A percentile compares a stretch with the other conserved stretches of the same genome.
phyloP scores from a whole-genome alignment of 2,888 invertebrate species.

The Neelides folsomi region DNA sequence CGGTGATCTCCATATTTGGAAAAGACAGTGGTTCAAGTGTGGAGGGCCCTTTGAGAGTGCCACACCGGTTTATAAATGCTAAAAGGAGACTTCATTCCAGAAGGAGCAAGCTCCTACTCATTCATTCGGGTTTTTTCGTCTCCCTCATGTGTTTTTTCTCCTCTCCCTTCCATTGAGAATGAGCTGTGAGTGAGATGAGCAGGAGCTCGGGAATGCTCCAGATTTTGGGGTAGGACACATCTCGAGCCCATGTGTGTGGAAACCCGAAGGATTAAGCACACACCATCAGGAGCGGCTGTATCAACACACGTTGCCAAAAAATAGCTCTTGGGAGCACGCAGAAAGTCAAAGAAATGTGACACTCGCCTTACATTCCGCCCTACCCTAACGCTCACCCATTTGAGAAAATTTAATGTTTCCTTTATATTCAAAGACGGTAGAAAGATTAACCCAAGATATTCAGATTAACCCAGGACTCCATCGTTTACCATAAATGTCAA shows the following conservation, averaged over 20 bases:
- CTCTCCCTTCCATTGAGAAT: slow-evolving; percentile 5
- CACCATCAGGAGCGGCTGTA: slow-evolving; percentile 21
- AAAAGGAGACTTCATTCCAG: slow-evolving; percentile 1
- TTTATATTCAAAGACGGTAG: too few relatives aligned
- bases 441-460: too few relatives aligned
- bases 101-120: slow-evolving; percentile 9
- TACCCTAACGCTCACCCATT: slow-evolving; percentile 13
- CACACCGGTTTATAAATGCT: too few relatives aligned
- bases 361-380: slow-evolving; percentile 8
- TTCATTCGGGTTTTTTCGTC: slow-evolving; percentile 13
- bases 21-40: background rate
- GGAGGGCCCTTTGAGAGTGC: too few relatives aligned
- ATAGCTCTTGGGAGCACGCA: slow-evolving; percentile 20
- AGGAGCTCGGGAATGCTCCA: background rate
- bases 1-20: slow-evolving; percentile 13
- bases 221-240: slow-evolving; percentile 13
- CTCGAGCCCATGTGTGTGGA: slow-evolving; percentile 4
- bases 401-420: too few relatives aligned
- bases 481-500: background rate
- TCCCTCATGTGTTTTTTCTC: slow-evolving; percentile 19
- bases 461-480: background rate
- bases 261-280: slow-evolving; percentile 17
- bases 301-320: slow-evolving; percentile 28
- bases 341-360: slow-evolving; percentile 14
- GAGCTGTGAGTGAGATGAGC: background rate